Base-by-base conservation (phyloP, 2,113 vertebrate genomes). In the Murina feae region DNA sequence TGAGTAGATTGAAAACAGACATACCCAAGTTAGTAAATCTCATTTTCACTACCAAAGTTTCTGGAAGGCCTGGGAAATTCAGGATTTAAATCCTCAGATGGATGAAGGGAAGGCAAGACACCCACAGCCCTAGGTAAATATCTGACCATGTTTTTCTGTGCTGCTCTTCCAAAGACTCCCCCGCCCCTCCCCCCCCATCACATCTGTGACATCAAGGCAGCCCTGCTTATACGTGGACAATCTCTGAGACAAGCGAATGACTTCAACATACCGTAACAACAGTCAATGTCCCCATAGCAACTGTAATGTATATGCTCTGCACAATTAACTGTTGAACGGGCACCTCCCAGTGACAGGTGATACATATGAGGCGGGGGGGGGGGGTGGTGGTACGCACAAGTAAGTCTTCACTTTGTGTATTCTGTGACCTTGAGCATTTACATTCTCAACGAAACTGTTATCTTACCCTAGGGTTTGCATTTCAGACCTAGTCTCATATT, bases 1-100 rank as follows among this genome's bases (percentile, higher is more conserved):
- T n/a, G 44, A 84, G 71, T 65, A 89, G 20, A 16, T 86, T 75
- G 85, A 72, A 95, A 96, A 93, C 35, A 87, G 87, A 91, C 9
- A 1, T 37, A 12, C n/a, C 80, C 58, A 63, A 84, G 78, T 84
- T 28, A 86, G 76, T 78, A 90, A 74, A 86, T 80, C 55, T 25
- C 49, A 11, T 68, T 86, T 93, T 75, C 39, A 75, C 44, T 71
- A 39, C 13, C 21, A 49, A 82, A 86, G 39, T 35, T 71, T 78
- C 21, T 68, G 28, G 92, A 69, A 76, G 14, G 6, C 9, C 28
- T 80, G 7, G 49, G 20, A 10, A 55, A 71, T 63, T 69, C 17
- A 32, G 37, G 20, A 20, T 71, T 68, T 60, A 37, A 78, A 47
- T 44, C 6, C 21, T 82, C 49, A 47, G 4, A 10, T 44, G 16